These are phyloP conservation scores for Ormyrus pomaceus DNA, from an alignment of 2,888 invertebrate genomes.

Conservation along the genomic window DNA sequence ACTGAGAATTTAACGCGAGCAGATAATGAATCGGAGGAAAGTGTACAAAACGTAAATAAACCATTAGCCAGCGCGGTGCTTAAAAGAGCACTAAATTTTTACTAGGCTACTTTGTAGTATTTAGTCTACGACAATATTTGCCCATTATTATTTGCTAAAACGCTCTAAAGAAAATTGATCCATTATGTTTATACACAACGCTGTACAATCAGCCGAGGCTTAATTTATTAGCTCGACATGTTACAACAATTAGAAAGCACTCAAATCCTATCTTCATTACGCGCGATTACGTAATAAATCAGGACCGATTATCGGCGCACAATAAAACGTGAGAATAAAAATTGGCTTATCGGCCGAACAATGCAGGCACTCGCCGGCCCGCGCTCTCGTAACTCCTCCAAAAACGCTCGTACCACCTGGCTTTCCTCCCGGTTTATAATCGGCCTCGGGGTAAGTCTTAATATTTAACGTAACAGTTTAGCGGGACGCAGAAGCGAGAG, in stretches of 20 bases:
- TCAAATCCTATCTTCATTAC: too few species aligned
- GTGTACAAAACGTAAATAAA: too few species aligned
- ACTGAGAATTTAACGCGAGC: too few species aligned
- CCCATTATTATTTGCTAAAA: constrained; percentile 11
- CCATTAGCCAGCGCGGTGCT: background rate
- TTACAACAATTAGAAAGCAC: too few species aligned
- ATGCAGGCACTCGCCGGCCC: background rate
- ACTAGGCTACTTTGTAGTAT: background rate
- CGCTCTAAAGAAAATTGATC: constrained; percentile 26
- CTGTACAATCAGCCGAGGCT: too few species aligned
- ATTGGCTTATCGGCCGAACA: background rate
- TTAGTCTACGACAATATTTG: background rate
- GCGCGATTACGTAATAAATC: background rate
- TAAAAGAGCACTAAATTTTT: constrained; percentile 18
- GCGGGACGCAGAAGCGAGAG: background rate
- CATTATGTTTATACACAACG: background rate
- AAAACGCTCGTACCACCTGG: background rate
- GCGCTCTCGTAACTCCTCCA: background rate
- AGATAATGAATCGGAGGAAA: too few species aligned
- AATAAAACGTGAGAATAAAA: background rate
- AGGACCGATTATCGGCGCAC: background rate
- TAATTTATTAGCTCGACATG: too few species aligned
- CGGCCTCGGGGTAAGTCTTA: constrained; percentile 25
- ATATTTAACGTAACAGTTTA: constrained; percentile 43
- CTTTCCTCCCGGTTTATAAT: constrained; percentile 28